These are phyloP conservation scores for Gadopsis marmoratus DNA, from an alignment of 2,797 vertebrate genomes.

Conservation along the genomic window DNA sequence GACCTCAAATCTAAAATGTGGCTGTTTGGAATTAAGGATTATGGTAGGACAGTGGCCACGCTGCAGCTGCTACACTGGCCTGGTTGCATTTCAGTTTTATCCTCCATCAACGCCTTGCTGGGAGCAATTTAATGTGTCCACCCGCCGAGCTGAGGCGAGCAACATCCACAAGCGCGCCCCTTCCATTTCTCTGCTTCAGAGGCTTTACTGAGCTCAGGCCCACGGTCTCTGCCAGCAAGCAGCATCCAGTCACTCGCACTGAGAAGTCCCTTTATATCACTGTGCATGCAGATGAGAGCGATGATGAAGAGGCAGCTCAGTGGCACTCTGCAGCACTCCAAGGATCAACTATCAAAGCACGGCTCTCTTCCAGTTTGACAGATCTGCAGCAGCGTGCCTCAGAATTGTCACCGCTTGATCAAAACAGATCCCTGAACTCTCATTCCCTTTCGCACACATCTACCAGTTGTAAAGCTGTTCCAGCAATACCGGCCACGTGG, in stretches of 20 bases:
- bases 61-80: constrained; percentile 5
- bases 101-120: constrained; percentile 20
- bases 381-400: neutral
- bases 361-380: neutral
- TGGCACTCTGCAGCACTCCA: neutral
- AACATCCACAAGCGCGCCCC: neutral
- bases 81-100: constrained; percentile 9
- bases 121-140: constrained; percentile 17
- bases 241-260: constrained; percentile 3
- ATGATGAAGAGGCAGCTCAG: constrained; percentile 9
- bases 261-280: constrained; percentile 1
- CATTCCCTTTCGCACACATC: neutral
- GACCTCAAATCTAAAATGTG: constrained; percentile 24
- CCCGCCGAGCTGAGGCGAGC: constrained; percentile 2
- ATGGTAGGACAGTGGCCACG: neutral
- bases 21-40: constrained; percentile 29
- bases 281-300: constrained; percentile 18
- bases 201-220: constrained; percentile 14
- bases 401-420: constrained; percentile 6
- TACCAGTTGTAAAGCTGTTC: neutral
- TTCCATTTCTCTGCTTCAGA: constrained; percentile 11
- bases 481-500: neutral
- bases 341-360: neutral
- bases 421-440: neutral
- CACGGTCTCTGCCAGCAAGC: constrained; percentile 5